Evolutionary conservation across 2,888 invertebrate species (phyloP), one percentile per base, ranked within the genome.

Genomic region (Galerucella calmariensis): DNA sequence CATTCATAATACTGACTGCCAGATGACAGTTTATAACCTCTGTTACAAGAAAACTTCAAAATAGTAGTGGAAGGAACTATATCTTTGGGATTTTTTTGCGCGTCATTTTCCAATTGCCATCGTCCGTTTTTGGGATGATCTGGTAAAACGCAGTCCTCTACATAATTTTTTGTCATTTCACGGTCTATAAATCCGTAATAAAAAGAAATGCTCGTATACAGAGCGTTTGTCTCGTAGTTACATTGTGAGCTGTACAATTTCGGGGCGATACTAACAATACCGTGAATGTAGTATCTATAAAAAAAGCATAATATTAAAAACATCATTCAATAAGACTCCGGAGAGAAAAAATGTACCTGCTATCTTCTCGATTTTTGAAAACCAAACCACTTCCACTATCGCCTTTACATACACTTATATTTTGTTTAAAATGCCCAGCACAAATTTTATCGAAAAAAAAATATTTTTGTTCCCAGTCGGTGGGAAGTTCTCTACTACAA

Each of bases 361-460:
- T 78, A 20, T 79, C 75, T 51, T 78, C 75, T 5, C 70, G 59
- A 58, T 79, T 79, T 65, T 61, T 65, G 62, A 77, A 78, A n/a
- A 69, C 67, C 9, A 79, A 53, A 14, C 78, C 79, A 27, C 76
- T 78, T 2, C 79, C 79, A 16, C 79, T 79, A 67, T 79, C 79
- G 3, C 79, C 79, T 59, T 66, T 68, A 56, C 79, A 79, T 0
- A 79, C 76, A 24, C 78, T 77, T 24, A 72, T 75, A 48, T 74
- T 79, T 35, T 61, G 53, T 14, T 72, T 66, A 5, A 69, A 66
- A 63, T 78, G 77, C 41, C 79, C 79, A 0, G 77, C 75, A 48
- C 79, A 79, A n/a, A 79, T 78, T 74, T 79, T 79, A 72, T 78
- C 79, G 10, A 73, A 58, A 46, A 77, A 66, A 63, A 75, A 65